Evolutionary conservation across 92 coral and sea anemone genomes (phyloP), one percentile per base, ranked within the genome.

Genomic region (Galaxea fascicularis): DNA sequence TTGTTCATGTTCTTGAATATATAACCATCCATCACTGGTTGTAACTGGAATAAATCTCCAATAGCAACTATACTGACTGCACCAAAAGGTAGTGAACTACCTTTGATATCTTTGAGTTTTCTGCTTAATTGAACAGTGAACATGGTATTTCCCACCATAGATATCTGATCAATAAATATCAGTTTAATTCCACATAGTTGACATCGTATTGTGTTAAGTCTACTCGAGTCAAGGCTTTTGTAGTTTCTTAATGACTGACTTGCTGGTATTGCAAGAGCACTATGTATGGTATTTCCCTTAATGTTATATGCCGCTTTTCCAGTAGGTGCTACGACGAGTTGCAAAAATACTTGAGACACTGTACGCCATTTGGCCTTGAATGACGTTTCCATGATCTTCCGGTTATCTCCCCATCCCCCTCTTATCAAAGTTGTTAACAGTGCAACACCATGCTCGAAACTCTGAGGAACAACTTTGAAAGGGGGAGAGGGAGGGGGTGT

Each of bases 211-310:
- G 89, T 91, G 35, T 90, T 86, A 7, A 74, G 76, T 14, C n/a
- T n/a, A n/a, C n/a, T n/a, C 85, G 92, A 89, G 70, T 89, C 87
- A 74, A 89, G 92, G 35, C 72, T 54, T 47, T 85, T 85, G 79
- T 79, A 85, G 44, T 24, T 85, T 39, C 67, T 89, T 52, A 90
- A 71, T n/a, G 84, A 79, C 65, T 90, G 93, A 80, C 84, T 78
- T 79, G 90, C 93, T n/a, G 89, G 90, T 71, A 89, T 85, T 68
- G 86, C n/a, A n/a, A n/a, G n/a, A n/a, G n/a, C n/a, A n/a, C n/a
- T n/a, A n/a, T n/a, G n/a, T n/a, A n/a, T n/a, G n/a, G n/a, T n/a
- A n/a, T n/a, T n/a, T n/a, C n/a, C n/a, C n/a, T n/a, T n/a, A n/a
- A n/a, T n/a, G n/a, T n/a, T n/a, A n/a, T n/a, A n/a, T n/a, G n/a